phyloP scores from a whole-genome alignment of 2,113 vertebrate species.

The Proteles cristata region DNA sequence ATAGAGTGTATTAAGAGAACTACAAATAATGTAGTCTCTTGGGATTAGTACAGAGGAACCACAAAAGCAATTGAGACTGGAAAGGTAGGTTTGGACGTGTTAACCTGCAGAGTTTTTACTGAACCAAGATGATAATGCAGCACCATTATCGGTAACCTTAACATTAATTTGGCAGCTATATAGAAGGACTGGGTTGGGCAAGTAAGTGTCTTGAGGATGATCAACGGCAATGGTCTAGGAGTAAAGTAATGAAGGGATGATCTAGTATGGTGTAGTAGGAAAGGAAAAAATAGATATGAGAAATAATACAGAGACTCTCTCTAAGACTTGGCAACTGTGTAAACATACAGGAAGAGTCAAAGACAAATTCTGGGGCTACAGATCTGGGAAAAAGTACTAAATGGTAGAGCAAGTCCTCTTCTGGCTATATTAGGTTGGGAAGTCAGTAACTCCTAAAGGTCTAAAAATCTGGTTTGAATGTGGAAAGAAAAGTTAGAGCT shows the following conservation, averaged over 20 bases:
- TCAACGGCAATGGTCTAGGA: background rate
- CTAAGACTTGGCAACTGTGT: background rate
- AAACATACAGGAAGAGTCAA: background rate
- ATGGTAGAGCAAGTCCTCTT: background rate
- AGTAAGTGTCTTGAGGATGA: background rate
- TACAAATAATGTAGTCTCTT: background rate
- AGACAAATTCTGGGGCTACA: background rate
- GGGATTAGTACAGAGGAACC: background rate
- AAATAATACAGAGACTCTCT: background rate
- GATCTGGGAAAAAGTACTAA: background rate
- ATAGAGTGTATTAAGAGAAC: background rate
- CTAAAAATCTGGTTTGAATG: slow-evolving; percentile 10
- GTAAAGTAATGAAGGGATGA: background rate
- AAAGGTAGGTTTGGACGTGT: background rate
- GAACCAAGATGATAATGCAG: background rate
- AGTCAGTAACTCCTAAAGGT: background rate
- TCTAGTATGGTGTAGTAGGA: background rate
- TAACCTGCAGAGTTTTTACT: background rate
- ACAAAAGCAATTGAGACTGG: background rate
- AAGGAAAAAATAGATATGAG: background rate
- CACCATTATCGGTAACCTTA: background rate
- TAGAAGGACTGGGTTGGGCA: background rate
- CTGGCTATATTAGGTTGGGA: background rate
- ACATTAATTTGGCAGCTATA: background rate
- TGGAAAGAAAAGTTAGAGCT: background rate